These are phyloP conservation scores for Corapipo altera DNA, from an alignment of 2,113 vertebrate species.

Conservation along the genomic window DNA sequence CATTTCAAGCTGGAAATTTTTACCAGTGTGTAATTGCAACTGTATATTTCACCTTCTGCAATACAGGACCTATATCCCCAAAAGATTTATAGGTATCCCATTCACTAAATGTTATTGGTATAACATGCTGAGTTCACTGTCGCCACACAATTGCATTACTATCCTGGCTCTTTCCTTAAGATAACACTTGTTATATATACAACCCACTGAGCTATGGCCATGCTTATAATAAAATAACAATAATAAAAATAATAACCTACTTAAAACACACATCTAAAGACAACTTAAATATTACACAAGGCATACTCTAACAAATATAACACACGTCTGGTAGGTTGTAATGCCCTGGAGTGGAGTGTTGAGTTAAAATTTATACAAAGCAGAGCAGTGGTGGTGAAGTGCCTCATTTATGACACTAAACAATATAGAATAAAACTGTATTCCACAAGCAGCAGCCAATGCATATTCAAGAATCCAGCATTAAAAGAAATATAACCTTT, in stretches of 20 bases:
- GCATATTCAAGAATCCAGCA: not conserved
- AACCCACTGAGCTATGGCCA: not conserved
- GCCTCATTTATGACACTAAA: not conserved
- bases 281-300: not conserved
- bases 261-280: not conserved
- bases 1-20: not conserved
- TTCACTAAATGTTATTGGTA: not conserved
- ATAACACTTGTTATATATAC: not conserved
- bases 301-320: not conserved
- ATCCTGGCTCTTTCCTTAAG: not conserved
- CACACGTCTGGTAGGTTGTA: not conserved
- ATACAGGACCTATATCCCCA: too few species aligned
- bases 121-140: not conserved
- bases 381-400: not conserved
- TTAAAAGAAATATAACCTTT: not conserved
- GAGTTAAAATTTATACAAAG: not conserved
- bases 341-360: not conserved
- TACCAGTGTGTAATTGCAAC: not conserved
- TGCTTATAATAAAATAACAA: not conserved
- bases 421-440: not conserved
- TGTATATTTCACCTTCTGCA: not conserved
- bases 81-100: not conserved
- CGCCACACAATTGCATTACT: not conserved
- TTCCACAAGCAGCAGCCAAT: not conserved
- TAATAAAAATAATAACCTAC: not conserved